A percentile compares a stretch with the other conserved stretches of the same genome.
Conservation (phyloP, 2,888 invertebrate species). For the Ormyrus rosae region DNA sequence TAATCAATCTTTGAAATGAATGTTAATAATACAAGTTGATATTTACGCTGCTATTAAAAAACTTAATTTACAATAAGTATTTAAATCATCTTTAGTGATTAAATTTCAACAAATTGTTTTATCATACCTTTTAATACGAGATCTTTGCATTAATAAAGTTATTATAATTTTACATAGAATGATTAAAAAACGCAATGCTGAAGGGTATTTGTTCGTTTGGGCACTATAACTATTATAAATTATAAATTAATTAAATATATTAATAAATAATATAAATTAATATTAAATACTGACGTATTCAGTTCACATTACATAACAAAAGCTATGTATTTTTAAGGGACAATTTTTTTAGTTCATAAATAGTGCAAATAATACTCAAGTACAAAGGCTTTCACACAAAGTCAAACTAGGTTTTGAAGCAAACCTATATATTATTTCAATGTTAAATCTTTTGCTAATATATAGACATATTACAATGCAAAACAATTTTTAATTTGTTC, state of each 20-base stretch:
- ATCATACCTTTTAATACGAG: constrained; percentile 25
- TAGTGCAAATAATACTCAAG: constrained; percentile 35
- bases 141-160: constrained; percentile 27
- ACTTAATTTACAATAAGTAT: background rate
- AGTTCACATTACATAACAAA: background rate
- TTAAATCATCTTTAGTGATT: background rate
- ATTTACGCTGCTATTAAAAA: background rate
- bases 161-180: constrained; percentile 27
- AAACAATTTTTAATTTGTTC: constrained; percentile 30
- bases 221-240: constrained; percentile 7
- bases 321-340: background rate
- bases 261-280: constrained; percentile 21
- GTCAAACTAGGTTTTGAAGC: constrained; percentile 19
- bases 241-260: background rate
- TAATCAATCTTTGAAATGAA: constrained; percentile 2
- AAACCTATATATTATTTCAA: constrained; percentile 34
- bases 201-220: background rate
- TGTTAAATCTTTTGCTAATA: constrained; percentile 18
- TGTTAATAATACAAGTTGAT: background rate
- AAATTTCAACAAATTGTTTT: constrained; percentile 17
- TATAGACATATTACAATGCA: constrained; percentile 21
- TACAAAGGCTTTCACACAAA: constrained; percentile 38
- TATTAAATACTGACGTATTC: background rate
- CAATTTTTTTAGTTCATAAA: constrained; percentile 6
- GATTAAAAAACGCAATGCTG: background rate